Evolutionary conservation across 1,140 invertebrate genomes (phyloP).

Genomic region (Bombus confusus): DNA sequence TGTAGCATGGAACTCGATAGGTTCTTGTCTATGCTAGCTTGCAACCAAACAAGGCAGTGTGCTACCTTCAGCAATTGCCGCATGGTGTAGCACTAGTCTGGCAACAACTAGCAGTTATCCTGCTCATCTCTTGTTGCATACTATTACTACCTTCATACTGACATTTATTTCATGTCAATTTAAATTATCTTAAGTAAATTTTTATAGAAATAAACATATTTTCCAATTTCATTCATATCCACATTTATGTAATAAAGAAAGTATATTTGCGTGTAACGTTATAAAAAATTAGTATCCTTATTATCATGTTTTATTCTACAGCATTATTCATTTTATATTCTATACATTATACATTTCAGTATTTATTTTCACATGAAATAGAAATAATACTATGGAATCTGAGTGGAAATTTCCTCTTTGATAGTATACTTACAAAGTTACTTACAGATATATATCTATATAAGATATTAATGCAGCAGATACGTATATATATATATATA

Average conservation of each 20-base stretch:
- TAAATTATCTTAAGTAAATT: too few species aligned
- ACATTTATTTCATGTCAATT: not conserved
- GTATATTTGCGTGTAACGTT: not conserved
- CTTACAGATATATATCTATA: not conserved
- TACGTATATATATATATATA: not conserved
- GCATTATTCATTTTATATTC: not conserved
- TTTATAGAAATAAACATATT: not conserved
- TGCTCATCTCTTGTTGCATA: too few species aligned
- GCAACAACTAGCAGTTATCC: too few species aligned
- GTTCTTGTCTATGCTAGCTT: too few species aligned
- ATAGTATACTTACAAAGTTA: not conserved
- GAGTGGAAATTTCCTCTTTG: too few species aligned
- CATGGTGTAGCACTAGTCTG: too few species aligned
- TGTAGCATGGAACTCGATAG: too few species aligned
- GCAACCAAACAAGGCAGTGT: too few species aligned
- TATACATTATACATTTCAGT: not conserved
- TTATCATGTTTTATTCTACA: not conserved
- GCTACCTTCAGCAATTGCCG: too few species aligned
- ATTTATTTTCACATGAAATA: not conserved
- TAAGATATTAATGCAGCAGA: not conserved
- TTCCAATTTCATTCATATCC: not conserved
- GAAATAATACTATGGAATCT: not conserved
- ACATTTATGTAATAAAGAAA: not conserved
- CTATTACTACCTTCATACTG: too few species aligned
- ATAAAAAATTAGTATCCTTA: not conserved